Evolutionary conservation across 2,888 invertebrate genomes (phyloP).

Genomic region (Xanthia togata): DNA sequence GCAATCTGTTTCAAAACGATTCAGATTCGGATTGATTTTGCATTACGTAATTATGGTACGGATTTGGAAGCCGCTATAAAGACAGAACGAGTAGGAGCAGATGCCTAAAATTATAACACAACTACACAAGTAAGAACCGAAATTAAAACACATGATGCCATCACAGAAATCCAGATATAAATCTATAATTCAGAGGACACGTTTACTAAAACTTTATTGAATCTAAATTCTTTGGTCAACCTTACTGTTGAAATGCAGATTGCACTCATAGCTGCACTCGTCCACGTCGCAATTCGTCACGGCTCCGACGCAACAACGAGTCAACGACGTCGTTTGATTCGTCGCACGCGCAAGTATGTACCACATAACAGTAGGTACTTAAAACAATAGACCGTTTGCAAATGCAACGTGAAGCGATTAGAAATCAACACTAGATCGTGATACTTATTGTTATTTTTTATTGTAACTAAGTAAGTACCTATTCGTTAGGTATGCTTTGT

Average conservation of each 20-base stretch:
- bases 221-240: conserved; percentile 4
- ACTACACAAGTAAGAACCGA: no score
- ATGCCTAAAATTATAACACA: neutral
- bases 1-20: no score
- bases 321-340: conserved; percentile 16
- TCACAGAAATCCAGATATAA: neutral
- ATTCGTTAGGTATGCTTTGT: neutral
- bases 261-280: conserved; percentile 6
- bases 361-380: conserved; percentile 37
- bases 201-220: neutral
- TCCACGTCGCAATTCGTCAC: conserved; percentile 42
- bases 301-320: conserved; percentile 39
- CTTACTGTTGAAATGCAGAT: conserved; percentile 12
- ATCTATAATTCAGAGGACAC: neutral
- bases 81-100: neutral
- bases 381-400: conserved; percentile 40
- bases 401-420: conserved; percentile 43
- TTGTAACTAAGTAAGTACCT: neutral
- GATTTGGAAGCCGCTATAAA: neutral
- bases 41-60: no score
- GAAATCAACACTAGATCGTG: conserved; percentile 29
- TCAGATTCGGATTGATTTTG: no score
- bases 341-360: conserved; percentile 46
- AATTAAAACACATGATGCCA: neutral
- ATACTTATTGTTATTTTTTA: conserved; percentile 22